A percentile compares a stretch with the other conserved stretches of the same genome.
These are phyloP conservation scores for Zaprionus lineosus DNA, from an alignment of 2,888 invertebrate species.

Conservation along the genomic window DNA sequence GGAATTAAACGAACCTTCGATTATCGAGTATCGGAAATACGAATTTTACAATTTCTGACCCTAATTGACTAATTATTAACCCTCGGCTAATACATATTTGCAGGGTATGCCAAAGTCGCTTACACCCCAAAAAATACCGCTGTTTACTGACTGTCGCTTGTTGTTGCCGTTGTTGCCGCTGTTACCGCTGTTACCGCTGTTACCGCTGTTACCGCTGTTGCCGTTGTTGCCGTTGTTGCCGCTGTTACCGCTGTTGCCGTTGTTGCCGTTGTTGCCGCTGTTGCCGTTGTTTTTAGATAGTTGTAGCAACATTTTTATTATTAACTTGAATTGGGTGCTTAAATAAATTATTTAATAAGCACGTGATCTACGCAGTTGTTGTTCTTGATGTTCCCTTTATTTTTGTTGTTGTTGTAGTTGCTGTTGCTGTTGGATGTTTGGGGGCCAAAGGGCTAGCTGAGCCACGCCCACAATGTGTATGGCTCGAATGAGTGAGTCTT, in stretches of 20 bases:
- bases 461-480: constrained; percentile 48
- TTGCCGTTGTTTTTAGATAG: constrained; percentile 24
- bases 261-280: constrained; percentile 30
- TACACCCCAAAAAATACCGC: too few species aligned
- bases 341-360: constrained; percentile 83
- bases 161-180: too few species aligned
- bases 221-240: constrained; percentile 17
- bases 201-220: too few species aligned
- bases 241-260: constrained; percentile 38
- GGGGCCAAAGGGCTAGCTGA: constrained; percentile 66
- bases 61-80: too few species aligned
- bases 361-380: constrained; percentile 68
- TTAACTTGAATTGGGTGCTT: constrained; percentile 80
- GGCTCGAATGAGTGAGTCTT: constrained; percentile 62
- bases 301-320: constrained; percentile 74
- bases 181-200: too few species aligned
- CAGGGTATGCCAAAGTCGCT: too few species aligned
- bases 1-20: too few species aligned
- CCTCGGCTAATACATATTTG: too few species aligned
- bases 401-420: constrained; percentile 29
- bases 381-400: constrained; percentile 12
- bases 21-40: too few species aligned
- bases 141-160: too few species aligned
- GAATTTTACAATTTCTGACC: too few species aligned
- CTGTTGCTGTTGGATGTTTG: constrained; percentile 22